phyloP scores from a whole-genome alignment of 2,888 invertebrate genomes.

The Hoplodrina blanda region DNA sequence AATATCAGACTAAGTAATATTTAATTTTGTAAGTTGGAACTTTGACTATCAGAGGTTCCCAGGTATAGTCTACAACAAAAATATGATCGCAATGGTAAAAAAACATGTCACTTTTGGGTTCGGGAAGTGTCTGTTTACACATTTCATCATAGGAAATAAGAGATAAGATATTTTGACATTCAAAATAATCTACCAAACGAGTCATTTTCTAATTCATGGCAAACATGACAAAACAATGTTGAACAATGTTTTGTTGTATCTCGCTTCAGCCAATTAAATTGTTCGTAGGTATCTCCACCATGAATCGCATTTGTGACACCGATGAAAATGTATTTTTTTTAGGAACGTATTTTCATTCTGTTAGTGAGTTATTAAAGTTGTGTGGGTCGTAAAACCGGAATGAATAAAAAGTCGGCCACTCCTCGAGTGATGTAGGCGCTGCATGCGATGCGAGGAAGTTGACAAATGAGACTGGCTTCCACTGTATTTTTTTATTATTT shows the following conservation, averaged over 20 bases:
- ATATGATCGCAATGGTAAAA: too few species aligned
- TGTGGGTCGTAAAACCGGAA: constrained; percentile 73
- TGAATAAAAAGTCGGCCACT: constrained; percentile 82
- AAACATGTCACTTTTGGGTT: too few species aligned
- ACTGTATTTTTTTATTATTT: constrained; percentile 73
- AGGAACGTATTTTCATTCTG: constrained; percentile 76
- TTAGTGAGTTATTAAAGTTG: constrained; percentile 77
- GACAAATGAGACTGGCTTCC: constrained; percentile 84
- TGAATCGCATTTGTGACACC: constrained; percentile 51
- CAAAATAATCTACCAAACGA: neutral
- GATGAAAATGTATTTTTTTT: constrained; percentile 72
- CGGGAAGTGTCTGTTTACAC: too few species aligned
- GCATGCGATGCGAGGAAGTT: constrained; percentile 80
- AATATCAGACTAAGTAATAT: too few species aligned
- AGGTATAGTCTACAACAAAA: too few species aligned
- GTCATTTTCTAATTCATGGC: constrained; percentile 1
- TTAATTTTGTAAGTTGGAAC: too few species aligned
- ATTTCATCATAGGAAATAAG: too few species aligned
- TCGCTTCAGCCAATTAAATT: constrained; percentile 36
- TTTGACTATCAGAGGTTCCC: too few species aligned
- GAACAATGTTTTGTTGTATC: constrained; percentile 18
- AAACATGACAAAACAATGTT: constrained; percentile 47
- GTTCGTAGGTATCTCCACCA: constrained; percentile 17
- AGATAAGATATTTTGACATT: too few species aligned
- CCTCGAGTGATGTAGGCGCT: constrained; percentile 74